A percentile compares a stretch with the other conserved stretches of the same genome.
Conservation (phyloP, 2,888 invertebrate species). For the Idaea aversata region DNA sequence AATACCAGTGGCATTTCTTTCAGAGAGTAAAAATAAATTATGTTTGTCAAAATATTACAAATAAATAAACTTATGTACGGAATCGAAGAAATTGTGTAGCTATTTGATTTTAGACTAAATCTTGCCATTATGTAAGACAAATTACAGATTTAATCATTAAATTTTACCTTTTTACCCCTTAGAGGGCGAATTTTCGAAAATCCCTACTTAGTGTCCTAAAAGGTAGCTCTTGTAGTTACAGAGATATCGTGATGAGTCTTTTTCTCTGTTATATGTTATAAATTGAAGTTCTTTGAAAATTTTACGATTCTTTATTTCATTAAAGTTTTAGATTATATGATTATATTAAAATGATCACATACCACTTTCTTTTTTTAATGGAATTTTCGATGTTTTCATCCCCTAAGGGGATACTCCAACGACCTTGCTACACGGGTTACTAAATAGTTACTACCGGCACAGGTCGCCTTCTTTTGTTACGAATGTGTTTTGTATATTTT, state of each 20-base stretch:
- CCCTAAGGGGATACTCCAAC: too few relatives aligned
- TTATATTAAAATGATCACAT: too few relatives aligned
- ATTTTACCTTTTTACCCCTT: not conserved
- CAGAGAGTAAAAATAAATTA: too few relatives aligned
- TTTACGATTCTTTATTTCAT: not conserved
- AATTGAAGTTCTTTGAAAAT: not conserved
- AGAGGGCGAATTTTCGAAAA: too few relatives aligned
- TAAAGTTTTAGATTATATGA: too few relatives aligned
- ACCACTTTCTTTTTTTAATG: not conserved
- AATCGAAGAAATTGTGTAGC: not conserved
- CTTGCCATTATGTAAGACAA: not conserved
- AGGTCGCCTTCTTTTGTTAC: too few relatives aligned
- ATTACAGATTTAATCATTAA: not conserved
- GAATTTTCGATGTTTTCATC: not conserved
- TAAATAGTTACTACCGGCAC: too few relatives aligned
- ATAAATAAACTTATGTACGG: not conserved
- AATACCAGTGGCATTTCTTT: constrained; percentile 26
- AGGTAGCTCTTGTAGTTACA: too few relatives aligned
- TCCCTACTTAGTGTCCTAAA: too few relatives aligned
- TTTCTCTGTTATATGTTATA: too few relatives aligned
- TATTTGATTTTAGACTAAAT: not conserved
- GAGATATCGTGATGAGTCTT: not conserved
- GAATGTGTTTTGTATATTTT: too few relatives aligned
- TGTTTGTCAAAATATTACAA: not conserved
- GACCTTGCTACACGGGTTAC: too few relatives aligned